Conservation (phyloP, 2,888 invertebrate genomes). For the Melieria omissa region DNA sequence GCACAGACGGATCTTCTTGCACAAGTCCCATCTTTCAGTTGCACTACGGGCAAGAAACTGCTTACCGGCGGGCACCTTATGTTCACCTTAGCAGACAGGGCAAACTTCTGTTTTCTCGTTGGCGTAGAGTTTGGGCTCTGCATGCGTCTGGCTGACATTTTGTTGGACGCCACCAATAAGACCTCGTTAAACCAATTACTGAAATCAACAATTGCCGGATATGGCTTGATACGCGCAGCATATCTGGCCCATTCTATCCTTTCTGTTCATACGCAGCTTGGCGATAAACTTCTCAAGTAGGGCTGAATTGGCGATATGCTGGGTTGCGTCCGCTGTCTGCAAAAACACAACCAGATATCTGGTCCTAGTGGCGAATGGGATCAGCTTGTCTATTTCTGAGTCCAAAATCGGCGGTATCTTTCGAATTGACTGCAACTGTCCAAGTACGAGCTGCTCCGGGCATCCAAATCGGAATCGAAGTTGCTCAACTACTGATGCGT, state of each 20-base stretch:
- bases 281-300: slow-evolving; percentile 37
- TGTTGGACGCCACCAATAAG: background rate
- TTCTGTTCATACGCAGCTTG: slow-evolving; percentile 38
- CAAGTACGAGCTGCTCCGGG: slow-evolving; percentile 37
- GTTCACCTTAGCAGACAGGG: no score
- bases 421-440: slow-evolving; percentile 21
- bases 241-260: slow-evolving; percentile 38
- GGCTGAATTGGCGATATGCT: slow-evolving; percentile 40
- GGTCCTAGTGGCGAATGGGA: slow-evolving; percentile 39
- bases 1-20: no score
- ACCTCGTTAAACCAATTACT: slow-evolving; percentile 17
- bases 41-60: no score
- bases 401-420: slow-evolving; percentile 28
- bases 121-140: background rate
- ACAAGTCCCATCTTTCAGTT: no score
- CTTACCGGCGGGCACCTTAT: no score
- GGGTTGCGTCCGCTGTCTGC: slow-evolving; percentile 34
- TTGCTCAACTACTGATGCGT: slow-evolving; percentile 33
- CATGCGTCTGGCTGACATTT: background rate
- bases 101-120: background rate
- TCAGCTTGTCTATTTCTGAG: slow-evolving; percentile 20
- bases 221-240: slow-evolving; percentile 19
- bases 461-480: slow-evolving; percentile 40
- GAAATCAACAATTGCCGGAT: slow-evolving; percentile 29
- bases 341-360: slow-evolving; percentile 35